phyloP scores from a whole-genome alignment of 2,888 invertebrate species.

The Erpobdella octoculata region DNA sequence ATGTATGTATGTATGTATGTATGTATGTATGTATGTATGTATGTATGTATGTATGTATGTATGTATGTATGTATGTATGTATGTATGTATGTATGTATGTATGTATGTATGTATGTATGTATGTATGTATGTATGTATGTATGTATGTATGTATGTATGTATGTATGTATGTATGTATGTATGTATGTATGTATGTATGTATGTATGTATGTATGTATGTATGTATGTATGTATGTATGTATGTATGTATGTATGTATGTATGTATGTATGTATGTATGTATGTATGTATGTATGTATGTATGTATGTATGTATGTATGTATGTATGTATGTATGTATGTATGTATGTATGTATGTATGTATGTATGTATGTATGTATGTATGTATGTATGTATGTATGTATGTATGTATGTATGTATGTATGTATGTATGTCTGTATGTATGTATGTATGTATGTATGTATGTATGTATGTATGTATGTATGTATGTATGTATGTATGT shows the following conservation, averaged over 20 bases:
- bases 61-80: background rate
- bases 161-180: background rate
- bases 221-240: background rate
- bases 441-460: too few species aligned
- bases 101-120: background rate
- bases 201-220: background rate
- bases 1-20: background rate
- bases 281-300: slow-evolving; percentile 10
- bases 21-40: slow-evolving; percentile 19
- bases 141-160: background rate
- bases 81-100: background rate
- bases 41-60: slow-evolving; percentile 7
- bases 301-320: slow-evolving; percentile 2
- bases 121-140: background rate
- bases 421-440: too few species aligned
- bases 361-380: slow-evolving; percentile 13
- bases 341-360: background rate
- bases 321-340: slow-evolving; percentile 14
- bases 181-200: background rate
- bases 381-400: too few species aligned
- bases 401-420: too few species aligned
- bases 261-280: slow-evolving; percentile 19
- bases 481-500: too few species aligned
- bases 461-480: too few species aligned
- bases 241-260: background rate